Percentiles rank a stretch among this genome's conserved stretches.
phyloP scores from a whole-genome alignment of 2,888 invertebrate species.

The Apamea anceps region DNA sequence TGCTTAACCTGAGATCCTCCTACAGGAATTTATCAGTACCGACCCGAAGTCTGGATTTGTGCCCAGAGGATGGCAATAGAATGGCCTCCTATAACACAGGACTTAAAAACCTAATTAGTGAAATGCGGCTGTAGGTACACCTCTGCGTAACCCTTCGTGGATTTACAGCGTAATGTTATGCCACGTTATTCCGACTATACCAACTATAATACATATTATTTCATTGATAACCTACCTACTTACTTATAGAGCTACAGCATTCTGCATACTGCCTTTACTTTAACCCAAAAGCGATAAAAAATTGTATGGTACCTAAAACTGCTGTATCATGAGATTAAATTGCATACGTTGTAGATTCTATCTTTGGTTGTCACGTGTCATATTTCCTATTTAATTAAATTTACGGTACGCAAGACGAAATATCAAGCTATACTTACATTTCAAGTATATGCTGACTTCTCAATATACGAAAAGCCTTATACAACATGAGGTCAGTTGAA shows the following conservation, averaged over 20 bases:
- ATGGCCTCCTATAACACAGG: too few species aligned
- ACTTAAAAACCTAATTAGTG: too few species aligned
- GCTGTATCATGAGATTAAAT: slow-evolving; percentile 44
- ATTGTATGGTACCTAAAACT: slow-evolving; percentile 6
- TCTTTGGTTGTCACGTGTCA: slow-evolving; percentile 22
- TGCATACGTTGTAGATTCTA: slow-evolving; percentile 28
- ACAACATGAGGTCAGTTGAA: background rate
- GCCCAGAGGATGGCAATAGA: too few species aligned
- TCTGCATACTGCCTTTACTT: slow-evolving; percentile 18
- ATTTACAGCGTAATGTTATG: too few species aligned
- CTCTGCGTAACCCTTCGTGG: too few species aligned
- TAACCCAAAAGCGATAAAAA: slow-evolving; percentile 10
- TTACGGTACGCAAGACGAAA: background rate
- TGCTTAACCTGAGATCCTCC: too few species aligned
- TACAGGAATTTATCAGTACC: too few species aligned
- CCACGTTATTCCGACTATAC: background rate
- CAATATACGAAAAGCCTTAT: background rate
- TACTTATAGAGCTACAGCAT: too few species aligned
- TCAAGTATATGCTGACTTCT: background rate
- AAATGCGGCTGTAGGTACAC: too few species aligned
- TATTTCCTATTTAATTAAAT: background rate
- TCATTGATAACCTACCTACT: too few species aligned
- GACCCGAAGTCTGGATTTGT: too few species aligned
- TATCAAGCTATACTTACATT: background rate
- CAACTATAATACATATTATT: too few species aligned